phyloP scores from a whole-genome alignment of 2,797 vertebrate genomes.

The Oreochromis mossambicus region DNA sequence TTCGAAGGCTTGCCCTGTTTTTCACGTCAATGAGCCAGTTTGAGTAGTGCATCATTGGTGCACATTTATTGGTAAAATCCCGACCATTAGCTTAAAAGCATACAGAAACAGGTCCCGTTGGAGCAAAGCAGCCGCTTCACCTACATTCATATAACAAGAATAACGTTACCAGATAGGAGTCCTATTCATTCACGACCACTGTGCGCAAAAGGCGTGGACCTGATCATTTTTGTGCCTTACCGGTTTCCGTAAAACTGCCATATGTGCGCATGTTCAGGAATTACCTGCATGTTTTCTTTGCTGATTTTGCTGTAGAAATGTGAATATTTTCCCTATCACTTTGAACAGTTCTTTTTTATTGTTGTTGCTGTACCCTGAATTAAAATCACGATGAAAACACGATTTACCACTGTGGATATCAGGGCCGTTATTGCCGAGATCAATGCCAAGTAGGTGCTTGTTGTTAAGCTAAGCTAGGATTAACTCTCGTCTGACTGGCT shows the following conservation, averaged over 20 bases:
- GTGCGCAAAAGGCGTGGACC: slow-evolving; percentile 32
- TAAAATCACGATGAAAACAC: slow-evolving; percentile 83
- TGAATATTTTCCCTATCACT: not conserved
- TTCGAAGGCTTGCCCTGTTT: slow-evolving; percentile 67
- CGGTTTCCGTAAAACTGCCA: slow-evolving; percentile 46
- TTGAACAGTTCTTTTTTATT: not conserved
- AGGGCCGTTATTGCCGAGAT: slow-evolving; percentile 89
- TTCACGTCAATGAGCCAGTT: slow-evolving; percentile 72
- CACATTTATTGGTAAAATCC: slow-evolving; percentile 12
- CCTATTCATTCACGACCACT: not conserved
- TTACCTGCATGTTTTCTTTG: not conserved
- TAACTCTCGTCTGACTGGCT: not conserved
- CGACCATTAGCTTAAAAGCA: slow-evolving; percentile 15
- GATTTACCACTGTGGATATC: slow-evolving; percentile 90
- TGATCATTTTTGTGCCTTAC: not conserved
- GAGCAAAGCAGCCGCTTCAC: not conserved
- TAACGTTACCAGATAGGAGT: slow-evolving; percentile 18
- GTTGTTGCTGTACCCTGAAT: not conserved
- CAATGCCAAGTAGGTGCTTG: slow-evolving; percentile 79
- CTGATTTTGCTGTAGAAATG: slow-evolving; percentile 5
- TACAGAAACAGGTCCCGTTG: not conserved
- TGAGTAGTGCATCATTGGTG: slow-evolving; percentile 72
- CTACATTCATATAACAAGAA: slow-evolving; percentile 1
- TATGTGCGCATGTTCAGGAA: slow-evolving; percentile 33
- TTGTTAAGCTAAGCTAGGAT: slow-evolving; percentile 18